Base-by-base conservation (phyloP, 2,113 vertebrate genomes). In the Monopterus albus region DNA sequence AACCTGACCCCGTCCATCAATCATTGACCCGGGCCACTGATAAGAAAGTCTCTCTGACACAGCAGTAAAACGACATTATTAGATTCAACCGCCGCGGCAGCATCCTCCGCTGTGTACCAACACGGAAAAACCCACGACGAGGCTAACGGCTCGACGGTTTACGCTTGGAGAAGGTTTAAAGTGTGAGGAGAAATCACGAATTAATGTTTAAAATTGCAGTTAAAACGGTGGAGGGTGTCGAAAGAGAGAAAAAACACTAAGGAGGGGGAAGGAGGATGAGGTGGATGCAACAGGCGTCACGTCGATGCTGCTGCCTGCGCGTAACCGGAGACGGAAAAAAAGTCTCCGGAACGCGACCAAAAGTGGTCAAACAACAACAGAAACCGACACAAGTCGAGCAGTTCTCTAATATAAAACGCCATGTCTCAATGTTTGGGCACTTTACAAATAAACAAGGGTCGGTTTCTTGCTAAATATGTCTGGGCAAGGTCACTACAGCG, bases 231-330 rank as follows among this genome's bases (percentile, higher is more conserved):
- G 69, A 69, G 39, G 79, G 82, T 82, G 83, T 79, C 80, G 75
- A 74, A 59, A 78, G 77, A 76, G 59, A 60, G 67, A 79, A 47
- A 47, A 39, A 62, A 38, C 61, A 45, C 11, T 13, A 17, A 11
- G 42, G 20, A 26, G 63, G 11, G 11, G 51, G 58, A 51, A 39
- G 79, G 61, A n/a, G 59, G 45, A 15, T 70, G 82, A 23, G 78
- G 75, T 18, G 79, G 88, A 88, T 89, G 89, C 89, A 91, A 91
- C 89, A 91, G 89, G 89, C 89, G 88, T 87, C 84, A 88, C 89
- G 86, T 89, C 85, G 87, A 81, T 82, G 85, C 75, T 84, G 81
- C 78, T 53, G 78, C 26, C 43, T 61, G 71, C 62, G 71, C 65
- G 78, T 58, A 64, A 72, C 78, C 56, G 65, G 52, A 64, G 58